Percentiles rank a stretch among this genome's conserved stretches.
Evolutionary conservation across 2,113 vertebrate genomes (phyloP).

Genomic region (Hippocampus barbouri): DNA sequence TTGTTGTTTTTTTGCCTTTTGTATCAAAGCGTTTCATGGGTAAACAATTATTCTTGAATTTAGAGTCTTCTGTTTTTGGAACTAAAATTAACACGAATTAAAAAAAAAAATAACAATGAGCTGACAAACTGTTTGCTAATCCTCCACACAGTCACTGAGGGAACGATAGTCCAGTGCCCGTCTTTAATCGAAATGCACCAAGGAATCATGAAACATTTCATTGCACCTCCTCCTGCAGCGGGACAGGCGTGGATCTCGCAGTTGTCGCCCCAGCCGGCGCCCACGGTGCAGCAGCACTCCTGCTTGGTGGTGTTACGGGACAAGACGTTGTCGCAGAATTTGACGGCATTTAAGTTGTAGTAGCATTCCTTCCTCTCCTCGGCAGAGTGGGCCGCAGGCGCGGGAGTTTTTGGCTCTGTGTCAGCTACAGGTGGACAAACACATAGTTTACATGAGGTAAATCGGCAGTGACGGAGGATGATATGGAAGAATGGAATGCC

Average conservation of each 20-base stretch:
- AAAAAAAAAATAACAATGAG: no score
- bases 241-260: slow-evolving; percentile 75
- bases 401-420: neutral
- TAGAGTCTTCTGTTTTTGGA: no score
- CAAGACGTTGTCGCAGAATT: slow-evolving; percentile 73
- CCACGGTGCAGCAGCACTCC: slow-evolving; percentile 76
- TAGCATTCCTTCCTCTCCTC: slow-evolving; percentile 73
- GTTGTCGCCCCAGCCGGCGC: slow-evolving; percentile 74
- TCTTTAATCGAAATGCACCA: neutral
- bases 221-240: slow-evolving; percentile 57
- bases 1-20: no score
- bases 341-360: slow-evolving; percentile 69
- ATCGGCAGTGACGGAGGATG: no score
- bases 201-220: neutral
- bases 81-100: no score
- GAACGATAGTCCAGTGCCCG: neutral
- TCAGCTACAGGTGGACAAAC: slow-evolving; percentile 8
- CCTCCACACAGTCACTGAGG: neutral
- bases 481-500: no score
- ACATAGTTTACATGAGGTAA: no score
- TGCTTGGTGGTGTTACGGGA: slow-evolving; percentile 71
- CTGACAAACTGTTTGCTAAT: neutral
- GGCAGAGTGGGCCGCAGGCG: neutral
- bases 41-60: no score
- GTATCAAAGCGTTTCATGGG: no score